Conservation (phyloP, 2,113 vertebrate species). For the Eonycteris spelaea region DNA sequence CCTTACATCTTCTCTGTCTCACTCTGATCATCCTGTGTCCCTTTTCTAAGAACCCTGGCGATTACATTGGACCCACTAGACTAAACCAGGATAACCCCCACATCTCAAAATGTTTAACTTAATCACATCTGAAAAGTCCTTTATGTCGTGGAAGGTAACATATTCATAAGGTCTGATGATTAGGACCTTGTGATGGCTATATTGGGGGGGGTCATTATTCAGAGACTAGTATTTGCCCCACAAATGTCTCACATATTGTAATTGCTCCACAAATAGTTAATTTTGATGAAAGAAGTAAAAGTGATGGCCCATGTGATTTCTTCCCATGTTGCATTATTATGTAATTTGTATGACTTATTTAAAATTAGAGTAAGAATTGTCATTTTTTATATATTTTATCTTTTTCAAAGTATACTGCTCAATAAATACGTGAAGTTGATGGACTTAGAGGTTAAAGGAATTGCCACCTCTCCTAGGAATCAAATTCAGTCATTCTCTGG, state of each 20-base stretch:
- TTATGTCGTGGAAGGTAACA: not conserved
- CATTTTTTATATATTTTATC: not conserved
- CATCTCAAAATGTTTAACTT: not conserved
- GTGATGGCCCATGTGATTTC: not conserved
- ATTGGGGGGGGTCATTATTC: not conserved
- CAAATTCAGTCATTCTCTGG: constrained; percentile 41
- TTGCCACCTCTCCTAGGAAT: constrained; percentile 62
- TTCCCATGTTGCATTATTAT: not conserved
- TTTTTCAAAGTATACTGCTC: constrained; percentile 31
- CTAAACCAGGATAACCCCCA: not conserved
- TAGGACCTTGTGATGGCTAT: not conserved
- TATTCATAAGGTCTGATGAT: not conserved
- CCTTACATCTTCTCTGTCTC: not conserved
- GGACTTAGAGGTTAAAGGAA: constrained; percentile 81
- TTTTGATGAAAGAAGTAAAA: not conserved
- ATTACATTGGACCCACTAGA: not conserved
- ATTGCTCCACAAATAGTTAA: not conserved
- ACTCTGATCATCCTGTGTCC: not conserved
- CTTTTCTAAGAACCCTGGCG: not conserved
- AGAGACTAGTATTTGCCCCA: not conserved
- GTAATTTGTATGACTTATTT: not conserved
- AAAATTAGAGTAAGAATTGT: not conserved
- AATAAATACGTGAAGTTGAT: constrained; percentile 69
- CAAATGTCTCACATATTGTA: not conserved
- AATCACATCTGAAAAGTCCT: not conserved